Base-by-base conservation (phyloP, 2,888 invertebrate species). In the Caenorhabditis japonica region DNA sequence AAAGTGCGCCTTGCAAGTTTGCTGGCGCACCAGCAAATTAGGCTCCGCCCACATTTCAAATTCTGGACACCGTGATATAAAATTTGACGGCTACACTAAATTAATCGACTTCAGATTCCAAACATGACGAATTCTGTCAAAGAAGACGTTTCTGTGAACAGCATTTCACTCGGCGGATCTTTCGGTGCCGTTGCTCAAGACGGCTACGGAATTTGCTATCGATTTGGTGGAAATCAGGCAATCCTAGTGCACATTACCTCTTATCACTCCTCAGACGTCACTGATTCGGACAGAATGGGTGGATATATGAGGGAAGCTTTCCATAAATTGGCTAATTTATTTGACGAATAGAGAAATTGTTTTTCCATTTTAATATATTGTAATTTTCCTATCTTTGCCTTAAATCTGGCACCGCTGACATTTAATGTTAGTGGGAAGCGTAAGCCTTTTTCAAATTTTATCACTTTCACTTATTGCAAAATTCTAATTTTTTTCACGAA, bases 171-270 rank as follows among this genome's bases (percentile, higher is more conserved):
- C 8, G 84, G 84, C 10, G 84, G 79, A 0, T 78, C 76, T 8
- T 84, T 84, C 46, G 84, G 80, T 19, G 80, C 84, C 1, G 84
- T 84, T 1, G 79, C 82, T 15, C 75, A 81, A 43, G 68, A 79
- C 12, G 84, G 84, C 13, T 84, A 84, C 62, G 84, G 84, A 73
- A 72, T 84, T n/a, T 83, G 84, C 46, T 84, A 84, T 61, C 81
- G 84, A 15, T 82, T 83, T 49, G 84, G 78, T 3, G 84, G 83
- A 33, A 83, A 84, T 38, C 81, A 80, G 58, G 62, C 75, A 10
- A 83, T 84, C 36, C 60, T 75, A 30, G 77, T 73, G 8, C 78
- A 83, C 51, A 79, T 83, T 27, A 76, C 82, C 15, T 75, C 76
- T 25, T 82, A 76, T 51, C 75, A 84, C 21, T 80, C 81, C 7